phyloP scores from a whole-genome alignment of 2,888 invertebrate species.

The Epirrhoe alternata region DNA sequence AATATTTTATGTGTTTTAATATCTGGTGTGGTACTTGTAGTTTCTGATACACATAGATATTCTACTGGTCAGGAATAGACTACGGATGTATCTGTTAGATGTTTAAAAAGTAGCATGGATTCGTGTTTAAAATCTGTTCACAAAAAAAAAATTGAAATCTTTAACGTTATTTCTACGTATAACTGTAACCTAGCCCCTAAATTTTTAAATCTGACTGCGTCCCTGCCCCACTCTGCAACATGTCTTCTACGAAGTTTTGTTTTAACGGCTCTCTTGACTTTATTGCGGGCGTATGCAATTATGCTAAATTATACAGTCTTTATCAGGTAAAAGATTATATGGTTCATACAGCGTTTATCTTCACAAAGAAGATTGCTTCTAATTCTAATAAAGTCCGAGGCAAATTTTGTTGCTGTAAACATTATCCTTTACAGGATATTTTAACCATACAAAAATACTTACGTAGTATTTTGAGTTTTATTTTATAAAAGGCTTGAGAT shows the following conservation, averaged over 20 bases:
- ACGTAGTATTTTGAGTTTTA: no score
- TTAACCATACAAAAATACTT: background rate
- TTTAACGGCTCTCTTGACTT: conserved; percentile 52
- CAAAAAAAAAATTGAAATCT: no score
- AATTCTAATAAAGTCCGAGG: conserved; percentile 17
- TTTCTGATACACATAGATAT: no score
- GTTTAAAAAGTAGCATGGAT: no score
- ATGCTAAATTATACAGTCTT: conserved; percentile 52
- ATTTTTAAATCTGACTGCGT: conserved; percentile 6
- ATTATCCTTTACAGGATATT: background rate
- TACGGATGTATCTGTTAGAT: no score
- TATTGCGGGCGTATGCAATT: conserved; percentile 55
- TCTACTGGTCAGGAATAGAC: no score
- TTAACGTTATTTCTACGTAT: background rate
- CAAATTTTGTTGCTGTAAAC: conserved; percentile 12
- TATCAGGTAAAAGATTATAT: conserved; percentile 44
- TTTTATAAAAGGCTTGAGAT: no score
- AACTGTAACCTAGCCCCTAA: background rate
- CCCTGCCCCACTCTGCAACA: conserved; percentile 62
- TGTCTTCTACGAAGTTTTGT: conserved; percentile 66
- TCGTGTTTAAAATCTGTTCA: no score
- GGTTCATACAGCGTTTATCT: conserved; percentile 30
- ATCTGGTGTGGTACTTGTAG: no score
- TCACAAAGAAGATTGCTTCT: conserved; percentile 24
- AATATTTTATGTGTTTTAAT: background rate